phyloP scores from a whole-genome alignment of 2,888 invertebrate genomes.

The Leptothorax acervorum region DNA sequence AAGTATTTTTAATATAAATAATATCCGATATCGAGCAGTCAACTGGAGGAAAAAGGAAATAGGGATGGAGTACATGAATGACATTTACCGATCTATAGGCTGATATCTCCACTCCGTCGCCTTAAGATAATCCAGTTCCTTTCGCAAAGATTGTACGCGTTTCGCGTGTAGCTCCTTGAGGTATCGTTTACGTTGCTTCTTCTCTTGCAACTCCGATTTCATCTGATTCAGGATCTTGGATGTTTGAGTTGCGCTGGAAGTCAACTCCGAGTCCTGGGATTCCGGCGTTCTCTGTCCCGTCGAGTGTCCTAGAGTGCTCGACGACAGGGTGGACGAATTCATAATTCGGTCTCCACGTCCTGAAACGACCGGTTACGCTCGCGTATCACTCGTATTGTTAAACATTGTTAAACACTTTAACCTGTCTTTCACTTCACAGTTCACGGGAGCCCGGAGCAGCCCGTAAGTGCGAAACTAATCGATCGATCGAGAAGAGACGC shows the following conservation, averaged over 20 bases:
- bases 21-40: not conserved
- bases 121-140: conserved; percentile 92
- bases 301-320: conserved; percentile 79
- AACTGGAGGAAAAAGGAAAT: not conserved
- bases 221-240: conserved; percentile 86
- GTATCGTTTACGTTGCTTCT: conserved; percentile 87
- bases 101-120: conserved; percentile 94
- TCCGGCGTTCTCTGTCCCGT: conserved; percentile 81
- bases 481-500: too few species aligned
- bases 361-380: not conserved
- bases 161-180: conserved; percentile 90
- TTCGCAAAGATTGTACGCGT: conserved; percentile 90
- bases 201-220: conserved; percentile 87
- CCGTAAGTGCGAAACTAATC: too few species aligned
- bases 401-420: too few species aligned
- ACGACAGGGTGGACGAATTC: conserved; percentile 82
- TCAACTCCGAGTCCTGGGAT: conserved; percentile 81
- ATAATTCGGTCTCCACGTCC: conserved; percentile 69
- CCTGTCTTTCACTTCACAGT: too few species aligned
- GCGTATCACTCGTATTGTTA: not conserved
- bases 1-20: not conserved
- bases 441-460: too few species aligned
- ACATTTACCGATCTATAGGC: conserved; percentile 88
- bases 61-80: not conserved
- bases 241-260: conserved; percentile 75